phyloP scores from a whole-genome alignment of 2,797 vertebrate genomes.

The Huso huso region DNA sequence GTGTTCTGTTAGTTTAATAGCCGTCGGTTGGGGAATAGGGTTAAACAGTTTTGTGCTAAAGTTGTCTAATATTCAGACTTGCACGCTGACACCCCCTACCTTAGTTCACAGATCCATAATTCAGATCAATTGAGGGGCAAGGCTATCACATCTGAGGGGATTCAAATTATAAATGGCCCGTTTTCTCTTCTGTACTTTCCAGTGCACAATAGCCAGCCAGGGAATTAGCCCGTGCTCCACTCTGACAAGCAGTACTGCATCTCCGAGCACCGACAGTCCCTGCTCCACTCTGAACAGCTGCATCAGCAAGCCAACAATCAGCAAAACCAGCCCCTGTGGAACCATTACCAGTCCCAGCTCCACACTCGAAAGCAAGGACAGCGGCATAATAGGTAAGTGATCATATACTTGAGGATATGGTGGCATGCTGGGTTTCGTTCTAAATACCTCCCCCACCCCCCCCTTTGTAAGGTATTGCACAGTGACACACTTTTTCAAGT shows the following conservation, averaged over 20 bases:
- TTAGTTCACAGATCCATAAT: background rate
- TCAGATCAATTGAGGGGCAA: background rate
- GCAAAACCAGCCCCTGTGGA: slow-evolving; percentile 75
- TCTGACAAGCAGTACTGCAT: slow-evolving; percentile 89
- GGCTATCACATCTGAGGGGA: background rate
- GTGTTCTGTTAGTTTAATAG: background rate
- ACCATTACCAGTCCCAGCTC: slow-evolving; percentile 94
- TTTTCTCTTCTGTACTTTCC: slow-evolving; percentile 23
- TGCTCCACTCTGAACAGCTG: slow-evolving; percentile 83
- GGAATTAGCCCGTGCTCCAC: slow-evolving; percentile 93
- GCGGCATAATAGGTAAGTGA: slow-evolving; percentile 90
- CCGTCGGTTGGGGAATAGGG: background rate
- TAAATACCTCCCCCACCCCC: background rate
- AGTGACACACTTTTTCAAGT: no score
- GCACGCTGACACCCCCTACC: no score
- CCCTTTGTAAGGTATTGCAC: background rate
- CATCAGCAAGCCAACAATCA: slow-evolving; percentile 58
- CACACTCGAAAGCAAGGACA: slow-evolving; percentile 98
- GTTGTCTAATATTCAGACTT: background rate
- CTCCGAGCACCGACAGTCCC: slow-evolving; percentile 87
- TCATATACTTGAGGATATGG: background rate
- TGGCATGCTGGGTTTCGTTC: background rate
- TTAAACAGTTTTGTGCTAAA: background rate
- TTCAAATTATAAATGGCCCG: slow-evolving; percentile 5
- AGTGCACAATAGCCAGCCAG: slow-evolving; percentile 75